phyloP scores from a whole-genome alignment of 2,113 vertebrate genomes.

The Narcine bancroftii region DNA sequence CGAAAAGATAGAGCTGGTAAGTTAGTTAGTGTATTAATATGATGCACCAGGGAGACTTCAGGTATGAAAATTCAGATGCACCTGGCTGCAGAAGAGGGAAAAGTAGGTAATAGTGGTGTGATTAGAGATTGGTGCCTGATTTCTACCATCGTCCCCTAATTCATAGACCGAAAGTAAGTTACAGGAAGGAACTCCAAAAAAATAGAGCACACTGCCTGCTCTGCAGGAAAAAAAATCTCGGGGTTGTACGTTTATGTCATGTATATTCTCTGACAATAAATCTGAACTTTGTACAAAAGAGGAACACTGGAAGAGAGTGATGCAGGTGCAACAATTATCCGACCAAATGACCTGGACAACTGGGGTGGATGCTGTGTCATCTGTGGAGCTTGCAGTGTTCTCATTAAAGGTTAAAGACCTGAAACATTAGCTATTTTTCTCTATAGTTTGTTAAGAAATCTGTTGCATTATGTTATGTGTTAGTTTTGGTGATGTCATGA shows the following conservation, averaged over 20 bases:
- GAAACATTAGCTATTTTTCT: too few relatives aligned
- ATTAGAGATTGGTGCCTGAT: background rate
- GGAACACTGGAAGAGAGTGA: background rate
- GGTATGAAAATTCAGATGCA: background rate
- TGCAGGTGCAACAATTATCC: background rate
- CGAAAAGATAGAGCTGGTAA: slow-evolving; percentile 32
- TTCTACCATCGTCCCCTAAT: background rate
- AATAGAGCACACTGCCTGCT: too few relatives aligned
- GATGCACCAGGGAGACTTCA: background rate
- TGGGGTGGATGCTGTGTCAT: background rate
- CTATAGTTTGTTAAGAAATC: too few relatives aligned
- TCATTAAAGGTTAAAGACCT: too few relatives aligned
- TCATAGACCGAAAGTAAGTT: background rate
- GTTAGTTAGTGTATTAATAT: background rate
- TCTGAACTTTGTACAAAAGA: too few relatives aligned
- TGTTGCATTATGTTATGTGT: too few relatives aligned
- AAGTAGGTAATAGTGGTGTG: background rate
- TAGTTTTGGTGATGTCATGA: background rate
- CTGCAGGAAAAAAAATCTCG: too few relatives aligned
- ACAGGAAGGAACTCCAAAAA: background rate
- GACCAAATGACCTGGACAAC: background rate
- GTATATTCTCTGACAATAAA: too few relatives aligned
- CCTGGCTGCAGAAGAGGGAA: background rate
- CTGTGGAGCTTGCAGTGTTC: too few relatives aligned
- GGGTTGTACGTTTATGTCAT: too few relatives aligned